These are phyloP conservation scores for Dendrocincla tyrannina DNA, from an alignment of 2,797 vertebrate genomes.

Conservation along the genomic window DNA sequence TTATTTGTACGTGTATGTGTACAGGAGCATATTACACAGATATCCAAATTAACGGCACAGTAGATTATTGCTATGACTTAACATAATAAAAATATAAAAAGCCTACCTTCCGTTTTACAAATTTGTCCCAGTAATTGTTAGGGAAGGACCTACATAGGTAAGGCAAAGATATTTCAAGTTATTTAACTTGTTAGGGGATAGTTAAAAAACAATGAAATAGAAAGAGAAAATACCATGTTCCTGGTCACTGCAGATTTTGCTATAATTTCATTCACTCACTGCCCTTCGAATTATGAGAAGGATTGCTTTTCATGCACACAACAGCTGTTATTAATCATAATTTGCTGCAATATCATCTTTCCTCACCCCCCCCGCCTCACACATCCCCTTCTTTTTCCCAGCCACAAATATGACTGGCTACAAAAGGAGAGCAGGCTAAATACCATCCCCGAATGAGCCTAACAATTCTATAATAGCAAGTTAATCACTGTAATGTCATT, in stretches of 20 bases:
- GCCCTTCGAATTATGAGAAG: neutral
- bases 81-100: neutral
- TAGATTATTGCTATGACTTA: neutral
- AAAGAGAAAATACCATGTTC: neutral
- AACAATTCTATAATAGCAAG: neutral
- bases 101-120: slow-evolving; percentile 97
- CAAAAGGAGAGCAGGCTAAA: neutral
- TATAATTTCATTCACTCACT: neutral
- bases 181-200: neutral
- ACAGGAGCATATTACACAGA: neutral
- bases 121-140: slow-evolving; percentile 99
- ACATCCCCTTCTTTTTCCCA: neutral
- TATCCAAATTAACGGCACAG: neutral
- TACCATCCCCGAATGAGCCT: neutral
- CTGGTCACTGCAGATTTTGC: neutral
- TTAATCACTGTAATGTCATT: neutral
- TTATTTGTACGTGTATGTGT: neutral
- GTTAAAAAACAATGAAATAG: neutral
- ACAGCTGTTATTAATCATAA: neutral
- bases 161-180: slow-evolving; percentile 32
- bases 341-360: neutral
- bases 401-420: neutral
- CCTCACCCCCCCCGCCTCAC: no score
- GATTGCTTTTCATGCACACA: neutral
- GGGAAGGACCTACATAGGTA: slow-evolving; percentile 89